phyloP scores from a whole-genome alignment of 1,140 invertebrate species.

The Aporrectodea caliginosa region DNA sequence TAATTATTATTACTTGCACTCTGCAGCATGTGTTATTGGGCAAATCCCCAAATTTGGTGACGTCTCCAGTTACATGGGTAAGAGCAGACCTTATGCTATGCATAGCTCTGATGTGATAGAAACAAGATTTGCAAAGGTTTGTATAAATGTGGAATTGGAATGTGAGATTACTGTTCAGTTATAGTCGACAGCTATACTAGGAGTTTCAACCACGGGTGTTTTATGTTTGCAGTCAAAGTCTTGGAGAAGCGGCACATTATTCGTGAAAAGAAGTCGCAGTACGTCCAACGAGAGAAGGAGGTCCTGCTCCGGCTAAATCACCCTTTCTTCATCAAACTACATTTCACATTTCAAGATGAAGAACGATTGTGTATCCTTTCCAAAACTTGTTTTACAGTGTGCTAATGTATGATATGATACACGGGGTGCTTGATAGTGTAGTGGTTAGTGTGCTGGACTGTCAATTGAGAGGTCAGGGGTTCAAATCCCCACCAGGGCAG shows the following conservation, averaged over 20 bases:
- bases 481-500: too few species aligned
- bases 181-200: neutral
- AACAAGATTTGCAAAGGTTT: neutral
- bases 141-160: neutral
- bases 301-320: conserved; percentile 59
- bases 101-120: too few species aligned
- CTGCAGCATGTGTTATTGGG: too few species aligned
- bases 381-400: neutral
- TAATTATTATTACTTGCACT: too few species aligned
- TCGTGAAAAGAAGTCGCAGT: conserved; percentile 85
- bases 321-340: conserved; percentile 86
- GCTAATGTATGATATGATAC: too few species aligned
- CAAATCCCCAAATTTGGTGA: too few species aligned
- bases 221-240: conserved; percentile 77
- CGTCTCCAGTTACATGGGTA: too few species aligned
- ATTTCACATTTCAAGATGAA: conserved; percentile 92
- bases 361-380: conserved; percentile 75
- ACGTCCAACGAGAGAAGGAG: conserved; percentile 88
- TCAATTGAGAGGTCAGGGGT: too few species aligned
- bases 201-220: conserved; percentile 5
- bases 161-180: conserved; percentile 1
- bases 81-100: too few species aligned
- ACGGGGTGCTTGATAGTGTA: too few species aligned
- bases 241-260: conserved; percentile 89
- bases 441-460: too few species aligned